Evolutionary conservation across 2,888 invertebrate genomes (phyloP).

Genomic region (Hesperia comma): DNA sequence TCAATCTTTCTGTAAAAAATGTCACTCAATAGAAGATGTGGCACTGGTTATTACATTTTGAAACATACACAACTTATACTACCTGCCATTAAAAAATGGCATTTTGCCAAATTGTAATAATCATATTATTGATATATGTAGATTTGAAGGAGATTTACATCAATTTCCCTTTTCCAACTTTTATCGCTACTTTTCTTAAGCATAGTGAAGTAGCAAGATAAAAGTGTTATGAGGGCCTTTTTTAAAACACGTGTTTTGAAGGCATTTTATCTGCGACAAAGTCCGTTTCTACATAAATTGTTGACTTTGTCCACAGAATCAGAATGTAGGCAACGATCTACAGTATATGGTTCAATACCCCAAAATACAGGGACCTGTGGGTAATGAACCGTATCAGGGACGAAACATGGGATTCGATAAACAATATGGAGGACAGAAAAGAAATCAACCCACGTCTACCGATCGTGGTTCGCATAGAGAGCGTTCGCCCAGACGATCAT

Average conservation of each 20-base stretch:
- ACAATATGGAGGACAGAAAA: neutral
- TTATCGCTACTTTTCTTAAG: neutral
- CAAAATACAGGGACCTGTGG: slow-evolving; percentile 13
- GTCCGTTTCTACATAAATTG: slow-evolving; percentile 17
- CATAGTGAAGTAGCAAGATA: neutral
- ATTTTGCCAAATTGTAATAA: too few species aligned
- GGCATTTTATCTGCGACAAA: neutral
- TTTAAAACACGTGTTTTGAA: neutral
- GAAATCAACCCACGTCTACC: slow-evolving; percentile 4
- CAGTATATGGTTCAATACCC: slow-evolving; percentile 31
- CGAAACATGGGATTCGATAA: neutral
- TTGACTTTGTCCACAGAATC: slow-evolving; percentile 41
- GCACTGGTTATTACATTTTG: too few species aligned
- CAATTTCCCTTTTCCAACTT: neutral
- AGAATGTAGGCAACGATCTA: slow-evolving; percentile 34
- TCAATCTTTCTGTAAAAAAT: too few species aligned
- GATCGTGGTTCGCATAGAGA: slow-evolving; percentile 2
- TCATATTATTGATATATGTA: neutral
- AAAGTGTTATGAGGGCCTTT: neutral
- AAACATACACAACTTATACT: too few species aligned
- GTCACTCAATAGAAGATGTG: too few species aligned
- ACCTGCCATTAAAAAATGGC: too few species aligned
- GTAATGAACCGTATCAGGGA: slow-evolving; percentile 5
- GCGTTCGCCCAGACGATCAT: neutral
- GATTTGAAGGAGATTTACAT: neutral